A percentile compares a stretch with the other conserved stretches of the same genome.
These are phyloP conservation scores for Ecdyonurus torrentis DNA, from an alignment of 2,888 invertebrate genomes.

Conservation along the genomic window DNA sequence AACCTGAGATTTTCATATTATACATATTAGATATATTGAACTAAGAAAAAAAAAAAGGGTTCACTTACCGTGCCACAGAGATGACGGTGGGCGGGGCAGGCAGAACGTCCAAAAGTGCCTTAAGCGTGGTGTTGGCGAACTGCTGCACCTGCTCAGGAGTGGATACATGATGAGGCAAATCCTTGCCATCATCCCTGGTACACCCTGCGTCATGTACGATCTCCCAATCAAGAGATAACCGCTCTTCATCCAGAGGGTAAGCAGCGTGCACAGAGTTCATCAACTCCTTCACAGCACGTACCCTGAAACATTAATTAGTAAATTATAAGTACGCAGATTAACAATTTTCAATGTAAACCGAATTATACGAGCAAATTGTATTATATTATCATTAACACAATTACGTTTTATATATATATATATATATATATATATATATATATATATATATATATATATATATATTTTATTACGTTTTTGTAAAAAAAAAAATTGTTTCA, in stretches of 20 bases:
- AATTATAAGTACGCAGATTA: not conserved
- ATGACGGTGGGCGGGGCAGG: conserved; percentile 48
- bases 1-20: too few species aligned
- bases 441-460: too few species aligned
- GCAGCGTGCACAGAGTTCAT: conserved; percentile 1
- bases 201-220: conserved; percentile 74
- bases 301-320: not conserved
- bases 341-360: too few species aligned
- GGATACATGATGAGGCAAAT: conserved; percentile 71
- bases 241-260: conserved; percentile 30
- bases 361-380: too few species aligned
- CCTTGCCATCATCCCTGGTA: conserved; percentile 65
- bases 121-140: conserved; percentile 40
- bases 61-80: conserved; percentile 43
- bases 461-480: too few species aligned
- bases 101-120: conserved; percentile 37
- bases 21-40: not conserved
- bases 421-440: too few species aligned
- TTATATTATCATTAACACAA: too few species aligned
- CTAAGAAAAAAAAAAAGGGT: conserved; percentile 11
- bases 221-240: conserved; percentile 49
- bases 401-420: too few species aligned
- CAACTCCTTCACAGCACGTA: conserved; percentile 4
- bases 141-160: conserved; percentile 42
- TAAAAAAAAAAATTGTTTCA: too few species aligned